A percentile compares a stretch with the other conserved stretches of the same genome.
Evolutionary conservation across 2,113 vertebrate genomes (phyloP).

Genomic region (Psittacula cyanocephala): DNA sequence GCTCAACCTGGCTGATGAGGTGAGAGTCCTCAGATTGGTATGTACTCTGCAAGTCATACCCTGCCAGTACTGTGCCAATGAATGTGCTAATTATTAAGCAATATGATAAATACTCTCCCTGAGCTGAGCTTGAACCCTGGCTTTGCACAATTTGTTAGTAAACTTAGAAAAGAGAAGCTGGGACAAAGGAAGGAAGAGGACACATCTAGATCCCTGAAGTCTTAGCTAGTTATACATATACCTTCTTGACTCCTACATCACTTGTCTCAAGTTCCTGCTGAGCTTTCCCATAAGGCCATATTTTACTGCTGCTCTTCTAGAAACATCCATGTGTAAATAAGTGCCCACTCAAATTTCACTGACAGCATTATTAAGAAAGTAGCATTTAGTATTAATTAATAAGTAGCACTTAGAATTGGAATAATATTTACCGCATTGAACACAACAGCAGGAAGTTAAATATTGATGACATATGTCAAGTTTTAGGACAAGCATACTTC

Average conservation of each 20-base stretch:
- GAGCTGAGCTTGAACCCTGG: background rate
- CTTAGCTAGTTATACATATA: background rate
- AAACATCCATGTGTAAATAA: background rate
- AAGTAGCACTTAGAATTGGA: background rate
- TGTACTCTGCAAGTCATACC: background rate
- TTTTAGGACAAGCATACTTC: background rate
- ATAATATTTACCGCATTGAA: background rate
- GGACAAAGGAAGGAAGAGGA: background rate
- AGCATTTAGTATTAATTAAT: background rate
- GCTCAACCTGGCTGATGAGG: background rate
- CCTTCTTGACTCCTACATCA: background rate
- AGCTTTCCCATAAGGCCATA: background rate
- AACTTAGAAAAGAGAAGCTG: background rate
- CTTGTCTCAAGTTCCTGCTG: background rate
- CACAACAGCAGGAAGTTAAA: background rate
- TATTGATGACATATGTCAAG: background rate
- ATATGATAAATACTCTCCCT: background rate
- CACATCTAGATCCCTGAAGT: background rate
- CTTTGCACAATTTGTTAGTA: background rate
- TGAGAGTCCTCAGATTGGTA: background rate
- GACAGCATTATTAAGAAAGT: background rate
- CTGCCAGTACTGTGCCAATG: background rate
- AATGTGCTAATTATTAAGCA: background rate
- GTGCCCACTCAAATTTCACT: background rate
- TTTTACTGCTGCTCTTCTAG: background rate